A percentile compares a stretch with the other conserved stretches of the same genome.
phyloP scores from a whole-genome alignment of 2,888 invertebrate species.

The Mystacides longicornis region DNA sequence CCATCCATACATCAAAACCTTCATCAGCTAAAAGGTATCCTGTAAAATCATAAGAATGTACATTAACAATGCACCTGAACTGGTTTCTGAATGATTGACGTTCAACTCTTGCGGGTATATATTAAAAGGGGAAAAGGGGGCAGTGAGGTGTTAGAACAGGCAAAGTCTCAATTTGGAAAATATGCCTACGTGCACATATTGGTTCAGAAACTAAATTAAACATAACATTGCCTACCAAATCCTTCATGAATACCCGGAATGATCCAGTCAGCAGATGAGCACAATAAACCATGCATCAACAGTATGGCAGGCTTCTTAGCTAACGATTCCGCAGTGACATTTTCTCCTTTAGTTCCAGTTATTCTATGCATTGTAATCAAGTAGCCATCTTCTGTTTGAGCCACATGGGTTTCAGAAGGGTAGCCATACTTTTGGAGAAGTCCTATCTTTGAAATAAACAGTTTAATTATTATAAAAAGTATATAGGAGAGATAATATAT shows the following conservation, averaged over 20 bases:
- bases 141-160: too few relatives aligned
- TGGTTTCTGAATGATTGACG: too few relatives aligned
- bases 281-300: slow-evolving; percentile 64
- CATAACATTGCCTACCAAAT: neutral
- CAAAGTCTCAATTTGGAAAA: too few relatives aligned
- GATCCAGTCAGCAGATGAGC: slow-evolving; percentile 67
- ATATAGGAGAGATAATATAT: too few relatives aligned
- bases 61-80: slow-evolving; percentile 34
- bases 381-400: slow-evolving; percentile 62
- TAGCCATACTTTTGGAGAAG: slow-evolving; percentile 49
- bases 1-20: slow-evolving; percentile 77
- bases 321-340: slow-evolving; percentile 24
- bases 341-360: slow-evolving; percentile 32
- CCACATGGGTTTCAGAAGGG: slow-evolving; percentile 45
- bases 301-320: slow-evolving; percentile 42
- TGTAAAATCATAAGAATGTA: slow-evolving; percentile 25
- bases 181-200: neutral
- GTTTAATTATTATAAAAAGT: too few relatives aligned
- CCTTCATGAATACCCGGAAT: slow-evolving; percentile 57
- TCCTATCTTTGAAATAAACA: slow-evolving; percentile 36
- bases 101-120: too few relatives aligned
- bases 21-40: slow-evolving; percentile 53
- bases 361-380: slow-evolving; percentile 60
- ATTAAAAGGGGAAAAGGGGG: too few relatives aligned
- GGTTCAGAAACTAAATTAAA: neutral